Evolutionary conservation across 2,888 invertebrate species (phyloP), one percentile per base, ranked within the genome.

Genomic region (Caenorhabditis zanzibari): DNA sequence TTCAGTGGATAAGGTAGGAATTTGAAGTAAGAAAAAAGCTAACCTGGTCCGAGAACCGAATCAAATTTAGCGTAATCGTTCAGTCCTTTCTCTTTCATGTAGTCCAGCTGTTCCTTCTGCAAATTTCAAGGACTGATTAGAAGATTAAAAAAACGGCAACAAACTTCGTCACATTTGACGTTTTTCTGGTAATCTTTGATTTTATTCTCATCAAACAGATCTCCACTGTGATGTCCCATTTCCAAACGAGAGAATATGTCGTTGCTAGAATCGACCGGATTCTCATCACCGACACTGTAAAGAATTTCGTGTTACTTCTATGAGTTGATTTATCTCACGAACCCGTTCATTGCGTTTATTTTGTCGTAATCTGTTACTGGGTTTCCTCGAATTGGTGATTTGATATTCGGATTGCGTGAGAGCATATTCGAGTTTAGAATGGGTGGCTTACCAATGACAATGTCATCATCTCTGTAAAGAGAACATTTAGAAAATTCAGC

Each of bases 391-490:
- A 64, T 32, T 26, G 76, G 76, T 16, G 56, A 24, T 28, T 32
- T 61, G 19, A 71, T 12, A 35, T 69, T 77, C n/a, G 49, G 24
- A 7, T 14, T 14, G 0, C 26, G 24, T 19, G 47, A 22, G 16
- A 19, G 1, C 9, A 44, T 71, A 0, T 58, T 32, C 26, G 24
- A 14, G 22, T 16, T 28, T 14, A 38, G 24, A 22, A 24, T 16
- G 16, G 59, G 49, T 28, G 47, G 49, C 35, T 68, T 76, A 3
- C 49, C 76, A 4, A 38, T 44, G 0, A 41, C 63, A 26, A 54
- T 47, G 4, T 72, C 81, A 28, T 82, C 81, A 26, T 44, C 75
- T 24, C 81, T 82, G 81, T 28, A 82, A 74, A 32, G 41, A 44
- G 47, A 24, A 35, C 12, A 9, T 52, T 59, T 10, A 66, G 75